phyloP scores from a whole-genome alignment of 2,113 vertebrate species.

The crab-eating macaque (Macaca fascicularis) region DNA sequence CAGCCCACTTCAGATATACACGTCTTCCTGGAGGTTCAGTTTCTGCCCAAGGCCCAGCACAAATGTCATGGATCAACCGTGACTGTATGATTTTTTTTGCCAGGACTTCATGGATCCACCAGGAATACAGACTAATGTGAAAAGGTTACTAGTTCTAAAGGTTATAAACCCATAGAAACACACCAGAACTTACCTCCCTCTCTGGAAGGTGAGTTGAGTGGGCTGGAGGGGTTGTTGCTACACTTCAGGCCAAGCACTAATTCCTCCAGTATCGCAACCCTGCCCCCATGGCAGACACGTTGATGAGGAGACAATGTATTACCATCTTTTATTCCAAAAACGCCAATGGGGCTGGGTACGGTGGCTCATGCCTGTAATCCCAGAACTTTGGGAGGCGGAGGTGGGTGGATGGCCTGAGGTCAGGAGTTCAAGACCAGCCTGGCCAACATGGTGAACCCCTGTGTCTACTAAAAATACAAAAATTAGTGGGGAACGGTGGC shows the following conservation, averaged over 20 bases:
- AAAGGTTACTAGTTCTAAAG: neutral
- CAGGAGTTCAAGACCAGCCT: too few species aligned
- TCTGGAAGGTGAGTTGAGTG: too few species aligned
- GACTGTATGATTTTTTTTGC: neutral
- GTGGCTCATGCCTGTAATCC: too few species aligned
- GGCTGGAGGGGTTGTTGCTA: neutral
- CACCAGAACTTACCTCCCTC: neutral
- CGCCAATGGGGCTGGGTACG: too few species aligned
- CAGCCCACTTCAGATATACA: neutral
- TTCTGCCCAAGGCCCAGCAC: neutral
- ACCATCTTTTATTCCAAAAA: neutral
- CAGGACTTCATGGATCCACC: neutral
- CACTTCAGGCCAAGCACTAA: neutral
- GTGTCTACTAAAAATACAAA: too few species aligned
- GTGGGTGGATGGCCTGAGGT: too few species aligned
- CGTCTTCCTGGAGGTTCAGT: neutral
- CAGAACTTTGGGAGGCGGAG: too few species aligned
- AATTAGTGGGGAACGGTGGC: too few species aligned
- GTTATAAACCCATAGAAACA: neutral
- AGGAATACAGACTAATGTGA: neutral
- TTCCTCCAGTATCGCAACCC: neutral
- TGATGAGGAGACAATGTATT: neutral
- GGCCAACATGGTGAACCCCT: too few species aligned
- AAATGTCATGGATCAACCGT: neutral
- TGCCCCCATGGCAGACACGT: neutral